A percentile compares a stretch with the other conserved stretches of the same genome.
Evolutionary conservation across 2,888 invertebrate species (phyloP).

Genomic region (Pachymerium ferrugineum): DNA sequence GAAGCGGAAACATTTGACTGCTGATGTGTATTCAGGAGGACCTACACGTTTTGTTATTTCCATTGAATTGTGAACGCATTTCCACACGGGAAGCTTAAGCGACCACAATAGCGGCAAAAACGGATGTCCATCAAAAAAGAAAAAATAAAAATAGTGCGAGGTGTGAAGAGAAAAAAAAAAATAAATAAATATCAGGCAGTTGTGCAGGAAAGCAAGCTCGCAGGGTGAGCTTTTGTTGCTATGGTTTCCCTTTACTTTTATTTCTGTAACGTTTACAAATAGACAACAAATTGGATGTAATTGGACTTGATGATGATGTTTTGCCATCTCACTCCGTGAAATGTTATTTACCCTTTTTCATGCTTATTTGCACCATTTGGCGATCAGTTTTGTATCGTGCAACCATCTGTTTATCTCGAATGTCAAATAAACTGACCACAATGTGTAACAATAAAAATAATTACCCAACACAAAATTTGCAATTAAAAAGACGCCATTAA

Average conservation of each 20-base stretch:
- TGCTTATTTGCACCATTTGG: neutral
- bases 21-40: constrained; percentile 4
- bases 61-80: constrained; percentile 27
- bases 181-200: neutral
- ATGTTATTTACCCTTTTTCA: neutral
- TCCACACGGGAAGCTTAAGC: constrained; percentile 27
- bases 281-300: constrained; percentile 4
- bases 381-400: neutral
- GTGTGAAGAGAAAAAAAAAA: no score
- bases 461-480: no score
- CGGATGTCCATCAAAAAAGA: constrained; percentile 17
- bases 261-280: neutral
- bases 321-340: neutral
- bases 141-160: neutral
- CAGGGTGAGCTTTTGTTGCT: no score
- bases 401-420: neutral
- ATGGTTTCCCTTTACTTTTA: neutral
- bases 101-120: constrained; percentile 23
- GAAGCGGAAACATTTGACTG: constrained; percentile 5
- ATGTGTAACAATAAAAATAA: no score
- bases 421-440: no score
- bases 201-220: neutral
- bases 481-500: no score
- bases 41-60: constrained; percentile 13
- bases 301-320: neutral